Evolutionary conservation across 2,888 invertebrate species (phyloP).

Genomic region (Cheiracanthium punctorium): DNA sequence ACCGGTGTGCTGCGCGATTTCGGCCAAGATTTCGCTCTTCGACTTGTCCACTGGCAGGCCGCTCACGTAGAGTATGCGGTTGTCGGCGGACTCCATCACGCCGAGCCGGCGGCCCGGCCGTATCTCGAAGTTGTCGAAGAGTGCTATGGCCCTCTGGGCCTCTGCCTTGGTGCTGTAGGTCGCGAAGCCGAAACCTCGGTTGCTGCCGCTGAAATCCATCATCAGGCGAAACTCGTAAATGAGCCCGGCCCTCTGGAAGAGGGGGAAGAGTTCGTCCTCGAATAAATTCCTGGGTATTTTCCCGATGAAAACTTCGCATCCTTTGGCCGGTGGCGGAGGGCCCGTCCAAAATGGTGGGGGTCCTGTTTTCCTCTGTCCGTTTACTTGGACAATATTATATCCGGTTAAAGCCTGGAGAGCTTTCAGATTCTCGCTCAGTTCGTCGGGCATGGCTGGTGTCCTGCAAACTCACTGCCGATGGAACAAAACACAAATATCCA

Average conservation of each 20-base stretch:
- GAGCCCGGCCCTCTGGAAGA: conserved; percentile 82
- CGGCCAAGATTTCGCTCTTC: conserved; percentile 79
- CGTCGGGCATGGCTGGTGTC: too few relatives aligned
- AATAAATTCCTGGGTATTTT: conserved; percentile 85
- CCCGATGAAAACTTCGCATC: conserved; percentile 86
- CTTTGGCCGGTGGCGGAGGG: conserved; percentile 80
- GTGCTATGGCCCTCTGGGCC: conserved; percentile 82
- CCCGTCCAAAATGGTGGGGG: conserved; percentile 79
- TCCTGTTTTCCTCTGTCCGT: conserved; percentile 85
- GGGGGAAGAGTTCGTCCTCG: conserved; percentile 85
- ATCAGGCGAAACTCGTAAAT: conserved; percentile 86
- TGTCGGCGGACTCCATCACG: conserved; percentile 87
- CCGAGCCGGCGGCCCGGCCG: conserved; percentile 82
- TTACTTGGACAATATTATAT: conserved; percentile 82
- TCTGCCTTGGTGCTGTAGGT: conserved; percentile 79
- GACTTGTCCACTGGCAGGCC: conserved; percentile 83
- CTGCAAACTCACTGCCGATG: too few relatives aligned
- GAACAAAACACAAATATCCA: too few relatives aligned
- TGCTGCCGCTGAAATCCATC: conserved; percentile 84
- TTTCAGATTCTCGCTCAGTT: background rate
- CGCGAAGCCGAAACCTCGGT: conserved; percentile 88
- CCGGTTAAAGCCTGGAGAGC: conserved; percentile 71
- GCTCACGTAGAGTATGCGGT: conserved; percentile 86
- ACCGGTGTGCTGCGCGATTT: conserved; percentile 81
- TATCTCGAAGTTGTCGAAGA: conserved; percentile 83